phyloP scores from a whole-genome alignment of 2,888 invertebrate genomes.

The Diaprepes abbreviatus region DNA sequence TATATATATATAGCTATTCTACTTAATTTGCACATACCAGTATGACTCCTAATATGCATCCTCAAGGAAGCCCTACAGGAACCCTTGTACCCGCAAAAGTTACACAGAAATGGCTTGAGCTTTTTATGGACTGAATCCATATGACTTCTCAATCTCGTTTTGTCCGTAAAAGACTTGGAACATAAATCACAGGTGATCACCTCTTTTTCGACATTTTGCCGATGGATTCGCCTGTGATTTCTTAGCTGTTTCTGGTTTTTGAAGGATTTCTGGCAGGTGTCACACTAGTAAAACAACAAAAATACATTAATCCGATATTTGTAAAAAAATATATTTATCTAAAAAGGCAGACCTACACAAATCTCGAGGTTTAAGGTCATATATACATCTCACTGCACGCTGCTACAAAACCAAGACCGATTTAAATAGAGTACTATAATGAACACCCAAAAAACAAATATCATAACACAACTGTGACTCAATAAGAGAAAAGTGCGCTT shows the following conservation, averaged over 20 bases:
- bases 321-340: too few relatives aligned
- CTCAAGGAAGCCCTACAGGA: conserved; percentile 76
- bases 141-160: conserved; percentile 71
- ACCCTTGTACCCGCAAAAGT: conserved; percentile 77
- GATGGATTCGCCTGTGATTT: conserved; percentile 80
- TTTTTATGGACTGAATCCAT: conserved; percentile 77
- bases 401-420: too few relatives aligned
- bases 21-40: conserved; percentile 70
- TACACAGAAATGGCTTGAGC: conserved; percentile 76
- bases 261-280: conserved; percentile 81
- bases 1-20: too few relatives aligned
- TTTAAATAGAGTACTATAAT: too few relatives aligned
- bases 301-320: too few relatives aligned
- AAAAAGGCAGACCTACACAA: too few relatives aligned
- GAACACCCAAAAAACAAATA: too few relatives aligned
- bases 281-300: conserved; percentile 58
- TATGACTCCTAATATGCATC: conserved; percentile 79
- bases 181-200: conserved; percentile 72
- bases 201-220: conserved; percentile 59
- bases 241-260: conserved; percentile 84
- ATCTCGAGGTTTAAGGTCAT: too few relatives aligned
- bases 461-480: too few relatives aligned
- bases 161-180: conserved; percentile 72
- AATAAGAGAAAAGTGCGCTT: too few relatives aligned
- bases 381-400: too few relatives aligned